Base-by-base conservation (phyloP, 1,140 invertebrate genomes). In the Drosophila watanabei region DNA sequence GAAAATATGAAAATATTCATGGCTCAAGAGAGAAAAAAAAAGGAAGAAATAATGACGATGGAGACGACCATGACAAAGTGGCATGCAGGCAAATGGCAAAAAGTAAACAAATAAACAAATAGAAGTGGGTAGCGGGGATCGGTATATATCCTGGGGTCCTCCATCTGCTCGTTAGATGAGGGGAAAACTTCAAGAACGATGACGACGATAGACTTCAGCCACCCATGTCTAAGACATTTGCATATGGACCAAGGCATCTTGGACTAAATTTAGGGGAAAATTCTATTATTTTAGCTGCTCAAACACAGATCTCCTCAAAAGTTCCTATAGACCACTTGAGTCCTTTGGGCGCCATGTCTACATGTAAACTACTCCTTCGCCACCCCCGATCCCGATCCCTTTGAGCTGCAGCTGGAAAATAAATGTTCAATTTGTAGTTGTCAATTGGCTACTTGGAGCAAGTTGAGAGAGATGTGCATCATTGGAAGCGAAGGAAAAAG, bases 1-100 rank as follows among this genome's bases (percentile, higher is more conserved):
- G 82, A 63, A 88, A 88, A 89, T 88, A 88, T 88, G 85, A 81
- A 88, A 89, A 89, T 85, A 87, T 88, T 84, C 84, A 88, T 88
- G 69, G 58, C 72, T 33, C 7, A 37, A 68, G 54, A 39, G 18
- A 24, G n/a, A 28, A 51, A 65, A 72, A 80, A 46, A 33, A 35
- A 11, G 30, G 20, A 45, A 46, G 28, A 79, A 79, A 59, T 79
- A 79, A 79, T 79, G 59, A 66, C 39, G 64, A 33, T 30, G 39
- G 41, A 51, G 46, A 51, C 20, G 39, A 51, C 37, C 56, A 43
- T 51, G 52, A 61, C 30, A 39, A 49, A 56, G 59, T 49, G 13
- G 59, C 60, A 76, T 75, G 72, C 61, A 86, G 64, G 63, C 75
- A 86, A 86, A 86, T 86, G 82, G 82, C 82, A 86, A 86, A 86